Evolutionary conservation across 2,888 invertebrate species (phyloP).

Genomic region (Ramazzottius varieornatus): DNA sequence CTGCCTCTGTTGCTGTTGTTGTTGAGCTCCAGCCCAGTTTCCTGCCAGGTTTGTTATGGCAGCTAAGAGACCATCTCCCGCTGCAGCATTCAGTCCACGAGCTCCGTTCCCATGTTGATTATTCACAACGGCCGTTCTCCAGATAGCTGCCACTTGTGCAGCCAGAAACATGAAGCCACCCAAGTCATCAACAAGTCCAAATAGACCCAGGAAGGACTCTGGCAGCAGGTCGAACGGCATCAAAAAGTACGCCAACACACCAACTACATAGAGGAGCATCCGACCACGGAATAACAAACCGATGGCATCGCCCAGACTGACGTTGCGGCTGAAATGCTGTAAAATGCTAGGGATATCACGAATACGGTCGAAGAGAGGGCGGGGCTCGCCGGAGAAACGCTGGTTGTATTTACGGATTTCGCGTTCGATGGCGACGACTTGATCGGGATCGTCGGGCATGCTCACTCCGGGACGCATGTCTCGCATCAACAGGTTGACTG

Average conservation of each 20-base stretch:
- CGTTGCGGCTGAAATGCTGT: background rate
- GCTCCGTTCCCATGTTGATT: no score
- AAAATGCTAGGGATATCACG: background rate
- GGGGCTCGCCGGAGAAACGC: background rate
- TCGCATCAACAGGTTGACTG: background rate
- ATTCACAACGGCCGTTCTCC: background rate
- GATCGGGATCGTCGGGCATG: background rate
- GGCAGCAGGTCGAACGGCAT: conserved; percentile 1
- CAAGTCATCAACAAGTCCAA: background rate
- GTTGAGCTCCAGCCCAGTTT: no score
- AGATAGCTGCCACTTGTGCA: background rate
- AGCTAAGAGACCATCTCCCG: no score
- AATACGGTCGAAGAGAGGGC: background rate
- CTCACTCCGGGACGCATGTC: background rate
- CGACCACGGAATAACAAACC: background rate
- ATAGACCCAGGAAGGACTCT: background rate
- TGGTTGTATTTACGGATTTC: background rate
- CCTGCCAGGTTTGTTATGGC: no score
- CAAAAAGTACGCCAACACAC: background rate
- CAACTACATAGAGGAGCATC: background rate
- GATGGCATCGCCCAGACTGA: background rate
- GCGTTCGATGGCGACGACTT: background rate
- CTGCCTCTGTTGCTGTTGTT: no score
- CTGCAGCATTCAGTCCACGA: no score
- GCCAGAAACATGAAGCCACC: background rate